phyloP scores from a whole-genome alignment of 2,888 invertebrate species.

The Galeruca laticollis region DNA sequence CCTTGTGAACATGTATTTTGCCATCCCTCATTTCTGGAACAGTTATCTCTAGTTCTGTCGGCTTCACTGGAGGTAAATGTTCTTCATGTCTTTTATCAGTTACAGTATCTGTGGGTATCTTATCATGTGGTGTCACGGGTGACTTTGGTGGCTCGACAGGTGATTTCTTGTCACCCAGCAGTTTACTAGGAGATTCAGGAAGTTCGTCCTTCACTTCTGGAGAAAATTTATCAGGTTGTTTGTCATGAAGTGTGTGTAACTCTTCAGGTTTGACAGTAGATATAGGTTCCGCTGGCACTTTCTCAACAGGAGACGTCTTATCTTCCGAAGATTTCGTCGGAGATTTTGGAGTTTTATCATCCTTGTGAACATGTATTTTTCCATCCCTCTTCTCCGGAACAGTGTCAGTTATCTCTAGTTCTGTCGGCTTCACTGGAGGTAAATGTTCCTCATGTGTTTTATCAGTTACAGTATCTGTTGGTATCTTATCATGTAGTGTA shows the following conservation, averaged over 20 bases:
- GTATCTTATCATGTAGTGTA: constrained; percentile 17
- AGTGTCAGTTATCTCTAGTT: neutral
- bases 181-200: no score
- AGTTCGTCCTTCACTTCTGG: no score
- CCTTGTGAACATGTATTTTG: neutral
- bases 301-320: neutral
- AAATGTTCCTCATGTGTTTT: neutral
- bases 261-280: neutral
- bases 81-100: neutral
- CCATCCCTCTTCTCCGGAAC: neutral
- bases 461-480: constrained; percentile 18
- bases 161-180: no score
- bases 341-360: neutral
- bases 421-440: neutral
- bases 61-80: neutral
- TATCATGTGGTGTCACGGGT: neutral
- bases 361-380: neutral
- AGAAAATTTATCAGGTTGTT: no score
- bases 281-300: neutral
- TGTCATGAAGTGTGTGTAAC: neutral
- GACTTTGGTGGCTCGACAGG: no score
- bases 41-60: neutral
- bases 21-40: neutral
- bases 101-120: constrained; percentile 29
- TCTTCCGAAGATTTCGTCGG: neutral